Evolutionary conservation across 1,140 invertebrate species (phyloP), one percentile per base, ranked within the genome.

Genomic region (Leguminivora glycinivorella): DNA sequence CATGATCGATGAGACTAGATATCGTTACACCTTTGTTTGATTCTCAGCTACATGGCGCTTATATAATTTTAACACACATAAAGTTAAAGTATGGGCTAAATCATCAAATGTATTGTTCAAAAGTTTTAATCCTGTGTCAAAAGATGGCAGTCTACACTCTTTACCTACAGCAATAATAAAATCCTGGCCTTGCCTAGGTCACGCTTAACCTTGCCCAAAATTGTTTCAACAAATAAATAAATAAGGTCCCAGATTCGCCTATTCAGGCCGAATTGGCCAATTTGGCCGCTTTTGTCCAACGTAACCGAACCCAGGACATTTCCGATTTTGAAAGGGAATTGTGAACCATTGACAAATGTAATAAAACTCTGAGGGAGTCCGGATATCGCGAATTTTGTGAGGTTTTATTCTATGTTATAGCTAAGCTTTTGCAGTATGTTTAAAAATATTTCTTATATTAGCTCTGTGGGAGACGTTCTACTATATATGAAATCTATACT

Each of bases 291-390:
- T 29, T 63, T 63, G 58, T 52, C 47, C 47, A 22, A 43, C 9
- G 56, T 7, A 63, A 63, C 58, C 58, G 58, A 63, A 29, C 58
- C 58, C 25, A 1, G 58, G 58, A 2, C 58, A 63, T 63, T 63
- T 34, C 29, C 26, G 24, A 63, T 14, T 63, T 63, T 29, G 25
- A 63, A 63, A 29, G 17, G 58, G 14, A 63, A 63, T 63, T 63
- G 58, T 34, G 56, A 14, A n/a, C 24, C 56, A 29, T 60, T 60
- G 25, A 63, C 58, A 63, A 29, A 63, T 63, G 25, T 63, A 63
- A 63, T 63, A 63, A 63, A 63, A 63, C 58, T 63, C 58, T n/a
- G 14, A 19, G 19, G 43, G 19, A 52, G 19, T 52, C 19, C 47
- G 47, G 47, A 52, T 52, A 52, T 52, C 47, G 47, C 6, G 10